A percentile compares a stretch with the other conserved stretches of the same genome.
Evolutionary conservation across 2,888 invertebrate species (phyloP).

Genomic region (Trypoxylon attenuatum): DNA sequence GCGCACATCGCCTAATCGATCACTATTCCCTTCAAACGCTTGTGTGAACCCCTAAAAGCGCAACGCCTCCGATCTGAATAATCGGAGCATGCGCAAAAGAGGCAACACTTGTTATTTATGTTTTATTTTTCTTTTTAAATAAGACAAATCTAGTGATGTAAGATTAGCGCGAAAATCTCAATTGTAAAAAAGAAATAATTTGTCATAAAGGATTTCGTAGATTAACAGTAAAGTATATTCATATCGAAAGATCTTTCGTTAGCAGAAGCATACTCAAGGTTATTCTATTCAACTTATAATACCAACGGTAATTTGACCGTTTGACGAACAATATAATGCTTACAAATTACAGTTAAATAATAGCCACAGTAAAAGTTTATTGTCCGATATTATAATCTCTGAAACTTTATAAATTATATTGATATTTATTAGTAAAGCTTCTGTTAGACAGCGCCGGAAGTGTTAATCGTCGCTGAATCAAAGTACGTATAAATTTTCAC

Average conservation of each 20-base stretch:
- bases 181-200: not conserved
- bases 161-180: too few species aligned
- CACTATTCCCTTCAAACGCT: constrained; percentile 51
- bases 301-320: too few species aligned
- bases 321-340: not conserved
- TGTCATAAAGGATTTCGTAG: not conserved
- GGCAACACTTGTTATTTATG: constrained; percentile 8
- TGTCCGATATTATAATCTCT: not conserved
- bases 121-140: not conserved
- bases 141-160: too few species aligned
- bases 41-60: constrained; percentile 58
- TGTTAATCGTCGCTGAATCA: constrained; percentile 1
- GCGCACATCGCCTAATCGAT: constrained; percentile 54
- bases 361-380: not conserved
- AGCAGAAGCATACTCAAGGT: too few species aligned
- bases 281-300: too few species aligned
- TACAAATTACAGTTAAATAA: not conserved
- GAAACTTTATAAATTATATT: too few species aligned
- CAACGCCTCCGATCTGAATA: constrained; percentile 3
- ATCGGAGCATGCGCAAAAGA: constrained; percentile 38
- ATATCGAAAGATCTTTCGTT: too few species aligned
- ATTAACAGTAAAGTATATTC: too few species aligned
- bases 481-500: constrained; percentile 26
- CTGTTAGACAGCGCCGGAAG: constrained; percentile 28
- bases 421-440: not conserved